Conservation (phyloP, 2,888 invertebrate genomes). For the Nomada hirtipes region DNA sequence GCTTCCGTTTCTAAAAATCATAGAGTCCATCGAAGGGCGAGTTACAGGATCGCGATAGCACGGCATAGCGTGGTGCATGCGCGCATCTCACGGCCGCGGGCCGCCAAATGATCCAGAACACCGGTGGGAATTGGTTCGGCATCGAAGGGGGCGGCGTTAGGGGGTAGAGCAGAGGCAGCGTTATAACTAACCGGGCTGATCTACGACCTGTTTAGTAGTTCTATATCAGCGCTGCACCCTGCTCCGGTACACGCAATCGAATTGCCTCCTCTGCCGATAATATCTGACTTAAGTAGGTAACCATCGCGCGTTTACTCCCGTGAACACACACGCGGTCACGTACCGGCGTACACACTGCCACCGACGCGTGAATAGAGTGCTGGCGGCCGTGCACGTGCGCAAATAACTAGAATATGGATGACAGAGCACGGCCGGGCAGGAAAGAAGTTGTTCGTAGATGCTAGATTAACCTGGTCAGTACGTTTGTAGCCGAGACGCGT, state of each 20-base stretch:
- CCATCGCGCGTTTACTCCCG: conserved; percentile 61
- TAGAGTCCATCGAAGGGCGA: conserved; percentile 58
- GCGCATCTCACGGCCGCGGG: conserved; percentile 81
- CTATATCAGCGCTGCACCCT: conserved; percentile 81
- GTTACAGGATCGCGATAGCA: conserved; percentile 74
- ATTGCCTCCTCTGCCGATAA: conserved; percentile 73
- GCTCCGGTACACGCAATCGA: conserved; percentile 74
- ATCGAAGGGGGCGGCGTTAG: conserved; percentile 74
- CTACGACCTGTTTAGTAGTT: conserved; percentile 84
- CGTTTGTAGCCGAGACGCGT: conserved; percentile 38
- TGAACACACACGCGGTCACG: neutral
- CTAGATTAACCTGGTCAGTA: conserved; percentile 52
- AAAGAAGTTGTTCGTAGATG: conserved; percentile 62
- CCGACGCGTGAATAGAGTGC: conserved; percentile 17
- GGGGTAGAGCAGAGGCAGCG: conserved; percentile 62
- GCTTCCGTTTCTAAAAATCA: conserved; percentile 39
- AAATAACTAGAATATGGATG: conserved; percentile 59
- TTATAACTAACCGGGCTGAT: conserved; percentile 83
- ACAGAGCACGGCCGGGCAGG: conserved; percentile 30
- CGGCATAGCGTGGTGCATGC: conserved; percentile 68
- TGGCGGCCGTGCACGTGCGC: conserved; percentile 53
- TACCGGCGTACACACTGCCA: neutral
- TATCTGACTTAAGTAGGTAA: conserved; percentile 75
- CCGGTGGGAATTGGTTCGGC: conserved; percentile 83
- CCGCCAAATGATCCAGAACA: conserved; percentile 84